A percentile compares a stretch with the other conserved stretches of the same genome.
Conservation (phyloP, 2,113 vertebrate genomes). For the Chiloscyllium plagiosum region DNA sequence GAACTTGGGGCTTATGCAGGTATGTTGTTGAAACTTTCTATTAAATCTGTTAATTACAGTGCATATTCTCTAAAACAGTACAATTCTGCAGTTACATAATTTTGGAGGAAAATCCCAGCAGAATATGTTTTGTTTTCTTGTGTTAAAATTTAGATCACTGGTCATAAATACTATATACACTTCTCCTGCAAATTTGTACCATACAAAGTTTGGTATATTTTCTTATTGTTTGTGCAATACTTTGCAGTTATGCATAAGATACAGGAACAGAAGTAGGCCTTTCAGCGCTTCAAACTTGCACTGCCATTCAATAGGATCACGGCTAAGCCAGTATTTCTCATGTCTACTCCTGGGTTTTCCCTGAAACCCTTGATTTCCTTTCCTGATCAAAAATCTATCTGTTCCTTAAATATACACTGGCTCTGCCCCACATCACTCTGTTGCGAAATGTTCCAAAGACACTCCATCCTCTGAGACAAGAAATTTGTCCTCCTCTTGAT, state of each 20-base stretch:
- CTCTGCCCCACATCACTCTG: no score
- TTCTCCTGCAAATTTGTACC: not conserved
- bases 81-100: not conserved
- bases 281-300: no score
- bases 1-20: conserved; percentile 94
- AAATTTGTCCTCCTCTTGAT: no score
- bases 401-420: no score
- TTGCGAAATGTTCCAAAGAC: no score
- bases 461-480: no score
- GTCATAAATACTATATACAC: not conserved
- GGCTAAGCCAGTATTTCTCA: no score
- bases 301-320: no score
- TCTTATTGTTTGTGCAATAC: not conserved
- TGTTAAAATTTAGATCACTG: not conserved
- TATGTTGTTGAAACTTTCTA: conserved; percentile 46
- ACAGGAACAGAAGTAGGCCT: no score
- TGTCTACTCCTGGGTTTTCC: no score
- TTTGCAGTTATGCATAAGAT: not conserved
- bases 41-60: not conserved
- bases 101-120: not conserved
- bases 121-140: not conserved
- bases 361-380: no score
- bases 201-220: not conserved
- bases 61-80: not conserved
- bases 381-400: no score